phyloP scores from a whole-genome alignment of 2,113 vertebrate species.

The Pedionomus torquatus region DNA sequence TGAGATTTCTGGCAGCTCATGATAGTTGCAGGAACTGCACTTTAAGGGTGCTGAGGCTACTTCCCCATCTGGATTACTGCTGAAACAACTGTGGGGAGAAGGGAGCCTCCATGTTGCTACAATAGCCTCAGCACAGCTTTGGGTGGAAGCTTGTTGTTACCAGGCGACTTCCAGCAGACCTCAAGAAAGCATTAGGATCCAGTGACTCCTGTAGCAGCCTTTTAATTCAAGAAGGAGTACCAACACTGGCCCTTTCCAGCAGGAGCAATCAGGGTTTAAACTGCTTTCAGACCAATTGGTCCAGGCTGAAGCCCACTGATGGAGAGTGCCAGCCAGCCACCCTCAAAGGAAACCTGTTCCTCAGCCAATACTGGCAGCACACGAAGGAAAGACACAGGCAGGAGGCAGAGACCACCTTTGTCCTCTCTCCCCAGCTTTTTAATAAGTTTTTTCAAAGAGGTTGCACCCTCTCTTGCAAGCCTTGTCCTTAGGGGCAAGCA shows the following conservation, averaged over 20 bases:
- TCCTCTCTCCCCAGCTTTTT: neutral
- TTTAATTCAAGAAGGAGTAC: neutral
- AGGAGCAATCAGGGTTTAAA: neutral
- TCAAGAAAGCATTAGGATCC: neutral
- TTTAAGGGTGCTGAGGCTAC: neutral
- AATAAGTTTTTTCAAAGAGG: neutral
- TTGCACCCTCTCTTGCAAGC: neutral
- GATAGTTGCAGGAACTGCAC: neutral
- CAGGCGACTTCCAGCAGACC: neutral
- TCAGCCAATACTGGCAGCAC: neutral
- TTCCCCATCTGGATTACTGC: neutral
- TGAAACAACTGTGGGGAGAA: neutral
- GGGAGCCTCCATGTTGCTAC: accelerated
- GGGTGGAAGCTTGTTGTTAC: neutral
- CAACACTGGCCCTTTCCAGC: neutral
- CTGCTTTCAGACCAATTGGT: neutral
- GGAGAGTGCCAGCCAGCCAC: neutral
- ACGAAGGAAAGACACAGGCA: neutral
- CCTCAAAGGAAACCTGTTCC: neutral
- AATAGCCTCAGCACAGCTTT: neutral
- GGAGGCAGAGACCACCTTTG: neutral
- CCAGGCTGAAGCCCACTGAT: neutral
- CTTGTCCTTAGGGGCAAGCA: neutral
- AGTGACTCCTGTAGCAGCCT: neutral
- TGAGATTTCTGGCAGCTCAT: neutral